Evolutionary conservation across 2,888 invertebrate genomes (phyloP), one percentile per base, ranked within the genome.

Genomic region (Empis livida): DNA sequence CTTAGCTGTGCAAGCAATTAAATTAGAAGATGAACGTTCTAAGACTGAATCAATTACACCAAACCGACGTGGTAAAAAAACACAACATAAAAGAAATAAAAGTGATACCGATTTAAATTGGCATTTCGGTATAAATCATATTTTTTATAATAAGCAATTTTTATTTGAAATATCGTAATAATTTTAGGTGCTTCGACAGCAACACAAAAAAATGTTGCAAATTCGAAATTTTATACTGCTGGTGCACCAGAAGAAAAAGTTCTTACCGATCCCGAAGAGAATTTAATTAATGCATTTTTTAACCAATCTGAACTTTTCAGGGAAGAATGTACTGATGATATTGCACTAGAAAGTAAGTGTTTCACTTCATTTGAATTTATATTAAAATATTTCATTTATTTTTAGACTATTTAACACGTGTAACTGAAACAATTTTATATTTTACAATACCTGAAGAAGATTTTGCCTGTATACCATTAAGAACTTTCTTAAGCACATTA

Each of bases 21-120:
- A 39, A 10, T 13, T 47, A 1, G 48, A 52, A 43, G 32, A 44
- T 20, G 47, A 51, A 41, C 45, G 46, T 16, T 41, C 23, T 17
- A 49, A 50, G 10, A 32, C 45, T 10, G 51, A 53, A 48, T 39
- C 60, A 51, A 11, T 61, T 59, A 52, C 49, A 56, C 37, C 62
- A 59, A 45, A 65, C 61, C 51, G 60, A 55, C 43, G 63, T 61
- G 49, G 49, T 31, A 55, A 53, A 50, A 72, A 73, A 8, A 74
- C 71, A 48, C 76, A 73, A 53, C 83, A 84, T 60, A 76, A 79
- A 48, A 70, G 83, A 53, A 83, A 82, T 64, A 83, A 83, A 61
- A 82, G 82, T 67, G 83, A 84, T 57, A 82, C 83, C 37, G 83
- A 83, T 60, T 70, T 81, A 32, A 72, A 74, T n/a, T 80, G 80